phyloP scores from a whole-genome alignment of 2,113 vertebrate genomes.

The Eurypyga helias region DNA sequence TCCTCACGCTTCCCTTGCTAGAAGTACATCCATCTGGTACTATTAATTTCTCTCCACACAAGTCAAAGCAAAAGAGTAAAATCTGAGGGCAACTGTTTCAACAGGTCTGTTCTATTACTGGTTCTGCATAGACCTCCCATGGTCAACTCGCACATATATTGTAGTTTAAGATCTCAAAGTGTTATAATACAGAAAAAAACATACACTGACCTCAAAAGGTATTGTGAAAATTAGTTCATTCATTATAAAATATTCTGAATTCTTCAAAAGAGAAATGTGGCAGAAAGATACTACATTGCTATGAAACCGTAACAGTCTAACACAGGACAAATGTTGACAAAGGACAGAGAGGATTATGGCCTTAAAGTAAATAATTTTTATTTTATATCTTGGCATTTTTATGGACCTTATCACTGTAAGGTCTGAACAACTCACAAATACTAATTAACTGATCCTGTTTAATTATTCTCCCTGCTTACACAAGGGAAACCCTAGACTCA shows the following conservation, averaged over 20 bases:
- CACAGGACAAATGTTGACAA: constrained; percentile 20
- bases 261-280: background rate
- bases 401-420: constrained; percentile 34
- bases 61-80: background rate
- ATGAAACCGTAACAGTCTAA: background rate
- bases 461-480: constrained; percentile 59
- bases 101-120: background rate
- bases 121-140: background rate
- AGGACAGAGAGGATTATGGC: background rate
- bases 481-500: constrained; percentile 52
- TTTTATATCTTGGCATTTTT: constrained; percentile 31
- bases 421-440: constrained; percentile 36
- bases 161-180: background rate
- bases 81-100: background rate
- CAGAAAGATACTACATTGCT: background rate
- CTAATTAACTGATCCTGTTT: constrained; percentile 52
- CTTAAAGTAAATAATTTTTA: constrained; percentile 25
- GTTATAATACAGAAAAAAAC: background rate
- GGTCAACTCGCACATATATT: background rate
- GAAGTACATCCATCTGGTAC: background rate
- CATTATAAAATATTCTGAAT: background rate
- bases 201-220: background rate
- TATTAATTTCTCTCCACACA: background rate
- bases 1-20: background rate
- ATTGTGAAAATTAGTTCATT: background rate